These are phyloP conservation scores for Daktulosphaira vitifoliae DNA, from an alignment of 1,140 invertebrate species.

Conservation along the genomic window DNA sequence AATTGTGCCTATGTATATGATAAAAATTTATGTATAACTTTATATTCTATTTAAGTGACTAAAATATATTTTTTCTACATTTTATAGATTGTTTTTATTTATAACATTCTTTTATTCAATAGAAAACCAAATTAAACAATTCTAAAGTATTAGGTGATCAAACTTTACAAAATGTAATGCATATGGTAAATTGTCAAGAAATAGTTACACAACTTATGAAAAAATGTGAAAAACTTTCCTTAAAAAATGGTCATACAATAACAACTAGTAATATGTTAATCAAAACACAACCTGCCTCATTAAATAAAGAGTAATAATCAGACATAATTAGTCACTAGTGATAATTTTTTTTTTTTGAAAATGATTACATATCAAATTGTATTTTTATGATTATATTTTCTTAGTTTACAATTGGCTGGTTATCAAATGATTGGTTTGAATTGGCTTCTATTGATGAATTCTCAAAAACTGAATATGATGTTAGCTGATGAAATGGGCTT, in stretches of 20 bases:
- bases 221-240: conserved; percentile 62
- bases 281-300: conserved; percentile 54
- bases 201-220: conserved; percentile 62
- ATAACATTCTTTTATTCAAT: conserved; percentile 33
- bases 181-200: conserved; percentile 58
- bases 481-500: conserved; percentile 84
- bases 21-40: no score
- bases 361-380: not conserved
- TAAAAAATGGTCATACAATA: conserved; percentile 62
- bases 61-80: no score
- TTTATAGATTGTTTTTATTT: no score
- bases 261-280: conserved; percentile 56
- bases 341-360: not conserved
- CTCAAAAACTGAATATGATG: conserved; percentile 86
- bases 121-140: conserved; percentile 59
- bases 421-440: conserved; percentile 92
- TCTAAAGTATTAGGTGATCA: conserved; percentile 59
- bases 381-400: not conserved
- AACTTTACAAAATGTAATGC: conserved; percentile 60
- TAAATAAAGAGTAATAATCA: conserved; percentile 48
- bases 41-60: no score
- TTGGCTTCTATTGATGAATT: conserved; percentile 84
- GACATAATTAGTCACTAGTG: no score
- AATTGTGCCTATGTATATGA: no score
- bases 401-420: conserved; percentile 61